Base-by-base conservation (phyloP, 2,888 invertebrate species). In the Agrenia bidenticulata region DNA sequence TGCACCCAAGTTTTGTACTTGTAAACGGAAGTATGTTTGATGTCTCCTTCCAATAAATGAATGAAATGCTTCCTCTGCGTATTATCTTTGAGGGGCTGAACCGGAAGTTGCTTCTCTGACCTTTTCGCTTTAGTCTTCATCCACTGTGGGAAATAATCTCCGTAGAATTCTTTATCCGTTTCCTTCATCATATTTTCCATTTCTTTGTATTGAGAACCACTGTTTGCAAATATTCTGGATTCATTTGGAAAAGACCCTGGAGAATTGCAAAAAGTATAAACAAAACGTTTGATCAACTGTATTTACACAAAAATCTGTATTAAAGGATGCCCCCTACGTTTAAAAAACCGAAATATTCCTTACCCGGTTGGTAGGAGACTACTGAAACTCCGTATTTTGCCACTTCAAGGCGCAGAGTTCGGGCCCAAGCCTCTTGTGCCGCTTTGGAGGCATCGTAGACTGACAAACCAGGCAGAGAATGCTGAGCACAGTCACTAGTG, bases 401-500 rank as follows among this genome's bases (percentile, higher is more conserved):
- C 76, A 89, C 81, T 80, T 94, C 94, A 19, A 89, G 81, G 56
- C 92, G 83, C 26, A 94, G 80, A 5, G 87, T 84, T 67, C 86
- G 86, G 15, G 86, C 86, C 87, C 89, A 92, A 1, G 87, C 87
- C 53, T 86, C 80, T 2, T 94, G 78, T 0, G 86, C 94, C 1
- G 89, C 87, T 80, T 94, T 94, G 15, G 89, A 89, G 1, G 91
- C 91, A 19, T 88, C 87, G 80, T 94, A 94, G 1, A 88, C 84
- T 0, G 87, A 83, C 64, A 92, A 81, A 0, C 89, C 87, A 0
- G 93, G 92, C 57, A 92, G 80, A 83, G 87, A 79, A 83, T 87
- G 77, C 81, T 80, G 73, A 0, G 89, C 88, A 78, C 93, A 93
- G 78, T 94, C 92, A 77, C 93, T 93, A 2, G 87, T 87, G n/a